A percentile compares a stretch with the other conserved stretches of the same genome.
Evolutionary conservation across 2,113 vertebrate genomes (phyloP).

Genomic region (Uria aalge): DNA sequence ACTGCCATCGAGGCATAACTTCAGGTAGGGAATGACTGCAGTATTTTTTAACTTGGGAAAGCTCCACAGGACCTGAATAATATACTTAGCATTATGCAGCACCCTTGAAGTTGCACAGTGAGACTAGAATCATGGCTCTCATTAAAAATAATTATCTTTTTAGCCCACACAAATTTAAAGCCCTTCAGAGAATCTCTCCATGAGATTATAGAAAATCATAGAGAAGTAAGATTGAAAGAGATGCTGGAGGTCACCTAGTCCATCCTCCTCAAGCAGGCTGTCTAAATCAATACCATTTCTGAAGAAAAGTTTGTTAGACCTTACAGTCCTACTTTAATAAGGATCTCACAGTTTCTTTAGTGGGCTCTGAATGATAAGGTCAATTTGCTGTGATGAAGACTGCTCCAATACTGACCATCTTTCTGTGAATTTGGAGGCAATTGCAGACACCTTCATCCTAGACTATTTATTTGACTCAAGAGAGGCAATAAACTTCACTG

Average conservation of each 20-base stretch:
- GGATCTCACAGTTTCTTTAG: background rate
- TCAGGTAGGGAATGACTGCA: background rate
- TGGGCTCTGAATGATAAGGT: background rate
- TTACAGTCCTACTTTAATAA: background rate
- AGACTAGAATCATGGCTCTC: background rate
- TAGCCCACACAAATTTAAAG: background rate
- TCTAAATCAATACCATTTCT: background rate
- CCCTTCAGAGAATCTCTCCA: background rate
- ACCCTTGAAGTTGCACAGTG: background rate
- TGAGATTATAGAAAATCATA: background rate
- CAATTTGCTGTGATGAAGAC: background rate
- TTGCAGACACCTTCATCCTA: background rate
- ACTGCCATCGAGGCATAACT: background rate
- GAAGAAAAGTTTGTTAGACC: background rate
- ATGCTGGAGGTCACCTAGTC: background rate
- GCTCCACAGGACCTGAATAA: background rate
- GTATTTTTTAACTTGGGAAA: background rate
- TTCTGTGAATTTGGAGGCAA: background rate
- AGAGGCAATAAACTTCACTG: background rate
- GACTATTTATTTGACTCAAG: background rate
- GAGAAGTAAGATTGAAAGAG: background rate
- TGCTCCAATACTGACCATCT: background rate
- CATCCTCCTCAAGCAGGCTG: background rate
- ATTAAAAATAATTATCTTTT: slow-evolving; percentile 36
- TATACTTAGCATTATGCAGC: background rate